phyloP scores from a whole-genome alignment of 2,797 vertebrate genomes.

The Coregonus suidteri region DNA sequence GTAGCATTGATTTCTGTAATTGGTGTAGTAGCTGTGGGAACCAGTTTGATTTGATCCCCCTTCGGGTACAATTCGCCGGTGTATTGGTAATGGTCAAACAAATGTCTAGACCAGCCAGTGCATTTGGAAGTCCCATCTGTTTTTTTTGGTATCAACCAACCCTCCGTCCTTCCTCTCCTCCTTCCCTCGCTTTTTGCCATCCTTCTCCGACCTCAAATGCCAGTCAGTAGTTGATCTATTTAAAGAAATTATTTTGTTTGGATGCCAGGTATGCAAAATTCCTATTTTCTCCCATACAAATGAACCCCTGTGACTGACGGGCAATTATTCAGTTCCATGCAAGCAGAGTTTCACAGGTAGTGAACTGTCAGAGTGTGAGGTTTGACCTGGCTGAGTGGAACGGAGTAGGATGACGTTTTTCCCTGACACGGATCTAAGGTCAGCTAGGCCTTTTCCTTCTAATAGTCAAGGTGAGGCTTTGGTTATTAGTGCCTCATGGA shows the following conservation, averaged over 20 bases:
- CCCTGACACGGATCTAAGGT: no score
- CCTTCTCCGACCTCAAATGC: no score
- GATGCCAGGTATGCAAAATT: no score
- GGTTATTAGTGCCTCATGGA: no score
- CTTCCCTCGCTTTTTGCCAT: no score
- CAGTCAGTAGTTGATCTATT: no score
- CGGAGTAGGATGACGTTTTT: not conserved
- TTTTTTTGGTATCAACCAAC: not conserved
- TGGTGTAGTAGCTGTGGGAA: not conserved
- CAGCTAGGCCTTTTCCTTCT: no score
- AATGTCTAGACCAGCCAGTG: not conserved
- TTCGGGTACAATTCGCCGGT: not conserved
- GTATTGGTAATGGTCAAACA: not conserved
- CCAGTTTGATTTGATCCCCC: not conserved
- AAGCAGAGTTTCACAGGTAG: not conserved
- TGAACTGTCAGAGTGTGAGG: not conserved
- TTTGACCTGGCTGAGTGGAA: not conserved
- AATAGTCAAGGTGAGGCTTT: no score
- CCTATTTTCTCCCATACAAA: no score
- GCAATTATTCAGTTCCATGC: not conserved
- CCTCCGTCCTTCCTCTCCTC: no score
- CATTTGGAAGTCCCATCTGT: not conserved
- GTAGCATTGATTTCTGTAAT: not conserved
- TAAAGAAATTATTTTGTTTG: no score
- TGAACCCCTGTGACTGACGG: not conserved